Percentiles rank a stretch among this genome's conserved stretches.
phyloP scores from a whole-genome alignment of 2,797 vertebrate genomes.

The Chrysocyon brachyurus region DNA sequence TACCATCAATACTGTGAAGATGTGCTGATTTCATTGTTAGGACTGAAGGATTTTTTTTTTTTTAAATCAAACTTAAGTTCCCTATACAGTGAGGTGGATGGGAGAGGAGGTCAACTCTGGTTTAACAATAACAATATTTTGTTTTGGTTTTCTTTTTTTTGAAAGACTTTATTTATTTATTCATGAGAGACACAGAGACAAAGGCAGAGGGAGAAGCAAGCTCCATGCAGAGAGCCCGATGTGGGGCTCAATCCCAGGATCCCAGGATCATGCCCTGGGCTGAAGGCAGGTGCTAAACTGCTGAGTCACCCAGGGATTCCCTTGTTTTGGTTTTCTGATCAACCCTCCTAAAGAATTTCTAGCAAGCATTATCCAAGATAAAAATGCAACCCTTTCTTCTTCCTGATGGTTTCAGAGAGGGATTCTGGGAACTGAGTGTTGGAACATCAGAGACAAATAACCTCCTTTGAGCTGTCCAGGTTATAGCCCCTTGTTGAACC shows the following conservation, averaged over 20 bases:
- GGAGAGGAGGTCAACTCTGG: neutral
- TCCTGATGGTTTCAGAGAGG: constrained; percentile 37
- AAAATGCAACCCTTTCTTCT: constrained; percentile 10
- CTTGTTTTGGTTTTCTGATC: constrained; percentile 58
- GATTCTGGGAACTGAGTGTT: constrained; percentile 70
- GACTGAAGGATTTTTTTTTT: neutral
- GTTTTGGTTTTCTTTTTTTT: constrained; percentile 39
- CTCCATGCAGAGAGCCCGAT: too few relatives aligned
- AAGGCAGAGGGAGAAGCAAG: too few relatives aligned
- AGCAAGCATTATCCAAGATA: constrained; percentile 3
- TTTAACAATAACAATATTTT: constrained; percentile 5
- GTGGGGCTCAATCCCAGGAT: too few relatives aligned
- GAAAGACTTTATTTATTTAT: too few relatives aligned
- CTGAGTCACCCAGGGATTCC: too few relatives aligned
- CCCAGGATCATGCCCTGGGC: too few relatives aligned
- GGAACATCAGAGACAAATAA: constrained; percentile 61
- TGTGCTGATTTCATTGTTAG: neutral
- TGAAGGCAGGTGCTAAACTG: too few relatives aligned
- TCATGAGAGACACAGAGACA: too few relatives aligned
- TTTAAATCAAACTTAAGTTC: neutral
- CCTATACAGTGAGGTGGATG: neutral
- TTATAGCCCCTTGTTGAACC: constrained; percentile 40
- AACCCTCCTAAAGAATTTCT: constrained; percentile 17
- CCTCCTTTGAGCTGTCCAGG: constrained; percentile 22
- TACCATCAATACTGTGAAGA: neutral